phyloP scores from a whole-genome alignment of 2,888 invertebrate genomes.

The Drosophila ustulata region DNA sequence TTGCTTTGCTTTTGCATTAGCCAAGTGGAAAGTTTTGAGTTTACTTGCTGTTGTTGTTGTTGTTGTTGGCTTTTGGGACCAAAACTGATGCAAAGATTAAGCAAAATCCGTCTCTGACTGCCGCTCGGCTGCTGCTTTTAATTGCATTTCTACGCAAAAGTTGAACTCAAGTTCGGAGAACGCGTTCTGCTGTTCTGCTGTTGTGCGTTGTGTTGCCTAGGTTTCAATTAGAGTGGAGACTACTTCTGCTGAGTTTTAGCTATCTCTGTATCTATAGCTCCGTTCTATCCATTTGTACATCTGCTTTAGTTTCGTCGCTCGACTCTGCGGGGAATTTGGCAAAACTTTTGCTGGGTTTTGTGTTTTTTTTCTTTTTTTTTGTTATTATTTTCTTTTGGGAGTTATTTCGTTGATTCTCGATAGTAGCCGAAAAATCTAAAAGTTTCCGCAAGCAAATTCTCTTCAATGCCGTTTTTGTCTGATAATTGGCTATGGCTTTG shows the following conservation, averaged over 20 bases:
- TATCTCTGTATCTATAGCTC: constrained; percentile 35
- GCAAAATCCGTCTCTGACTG: constrained; percentile 70
- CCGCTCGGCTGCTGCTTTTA: constrained; percentile 74
- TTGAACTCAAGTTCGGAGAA: constrained; percentile 60
- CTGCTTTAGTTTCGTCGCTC: constrained; percentile 3
- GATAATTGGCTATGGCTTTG: constrained; percentile 75
- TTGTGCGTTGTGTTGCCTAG: constrained; percentile 47
- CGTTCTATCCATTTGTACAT: constrained; percentile 23
- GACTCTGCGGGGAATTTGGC: constrained; percentile 39
- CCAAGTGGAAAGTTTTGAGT: constrained; percentile 58
- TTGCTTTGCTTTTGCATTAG: constrained; percentile 70
- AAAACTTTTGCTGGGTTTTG: constrained; percentile 40
- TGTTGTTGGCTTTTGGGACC: constrained; percentile 65
- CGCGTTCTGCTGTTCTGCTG: constrained; percentile 16
- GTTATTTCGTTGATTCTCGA: constrained; percentile 69
- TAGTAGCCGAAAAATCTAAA: constrained; percentile 44
- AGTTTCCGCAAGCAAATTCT: constrained; percentile 70
- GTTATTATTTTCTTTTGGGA: constrained; percentile 41
- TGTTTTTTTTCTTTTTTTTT: constrained; percentile 17
- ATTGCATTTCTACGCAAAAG: constrained; percentile 76
- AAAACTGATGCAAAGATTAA: constrained; percentile 72
- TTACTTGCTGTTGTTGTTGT: constrained; percentile 22
- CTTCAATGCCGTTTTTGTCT: constrained; percentile 62
- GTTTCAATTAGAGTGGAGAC: constrained; percentile 64
- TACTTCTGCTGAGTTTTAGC: constrained; percentile 16